Evolutionary conservation across 2,113 vertebrate species (phyloP).

Genomic region (Grammomys surdaster): DNA sequence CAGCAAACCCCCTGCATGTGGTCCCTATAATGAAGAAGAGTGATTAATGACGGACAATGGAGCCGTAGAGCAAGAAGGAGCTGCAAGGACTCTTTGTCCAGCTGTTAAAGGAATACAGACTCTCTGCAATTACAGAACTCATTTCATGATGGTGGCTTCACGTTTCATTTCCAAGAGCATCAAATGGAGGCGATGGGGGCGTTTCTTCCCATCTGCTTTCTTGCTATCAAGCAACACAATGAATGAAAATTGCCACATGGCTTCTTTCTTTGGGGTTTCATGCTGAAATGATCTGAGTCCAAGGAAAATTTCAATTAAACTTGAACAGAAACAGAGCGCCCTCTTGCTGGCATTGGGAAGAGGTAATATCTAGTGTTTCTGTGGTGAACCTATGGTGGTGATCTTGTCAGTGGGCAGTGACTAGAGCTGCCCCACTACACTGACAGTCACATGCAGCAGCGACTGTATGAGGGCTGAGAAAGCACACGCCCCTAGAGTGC

Average conservation of each 20-base stretch:
- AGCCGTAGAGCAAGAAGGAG: slow-evolving; percentile 38
- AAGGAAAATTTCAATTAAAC: slow-evolving; percentile 2
- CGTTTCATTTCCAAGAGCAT: slow-evolving; percentile 53
- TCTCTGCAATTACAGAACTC: slow-evolving; percentile 71
- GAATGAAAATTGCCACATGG: slow-evolving; percentile 63
- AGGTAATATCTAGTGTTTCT: neutral
- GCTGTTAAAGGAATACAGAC: slow-evolving; percentile 70
- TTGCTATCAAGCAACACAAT: slow-evolving; percentile 18
- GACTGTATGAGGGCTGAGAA: fast-evolving
- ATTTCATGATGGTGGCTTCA: slow-evolving; percentile 45
- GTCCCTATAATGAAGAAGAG: slow-evolving; percentile 13
- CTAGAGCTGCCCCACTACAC: neutral
- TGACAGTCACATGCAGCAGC: fast-evolving
- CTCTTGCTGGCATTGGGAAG: neutral
- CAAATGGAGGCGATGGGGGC: slow-evolving; percentile 46
- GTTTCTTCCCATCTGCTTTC: slow-evolving; percentile 66
- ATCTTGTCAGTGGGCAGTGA: neutral
- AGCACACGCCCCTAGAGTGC: fast-evolving
- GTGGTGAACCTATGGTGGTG: too few relatives aligned
- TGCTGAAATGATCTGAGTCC: slow-evolving; percentile 48
- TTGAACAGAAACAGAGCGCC: neutral
- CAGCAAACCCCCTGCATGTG: neutral
- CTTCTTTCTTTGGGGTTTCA: neutral
- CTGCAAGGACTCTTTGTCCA: slow-evolving; percentile 60
- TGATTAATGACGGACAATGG: slow-evolving; percentile 53